A percentile compares a stretch with the other conserved stretches of the same genome.
Conservation (phyloP, 2,888 invertebrate species). For the Tipula lateralis region DNA sequence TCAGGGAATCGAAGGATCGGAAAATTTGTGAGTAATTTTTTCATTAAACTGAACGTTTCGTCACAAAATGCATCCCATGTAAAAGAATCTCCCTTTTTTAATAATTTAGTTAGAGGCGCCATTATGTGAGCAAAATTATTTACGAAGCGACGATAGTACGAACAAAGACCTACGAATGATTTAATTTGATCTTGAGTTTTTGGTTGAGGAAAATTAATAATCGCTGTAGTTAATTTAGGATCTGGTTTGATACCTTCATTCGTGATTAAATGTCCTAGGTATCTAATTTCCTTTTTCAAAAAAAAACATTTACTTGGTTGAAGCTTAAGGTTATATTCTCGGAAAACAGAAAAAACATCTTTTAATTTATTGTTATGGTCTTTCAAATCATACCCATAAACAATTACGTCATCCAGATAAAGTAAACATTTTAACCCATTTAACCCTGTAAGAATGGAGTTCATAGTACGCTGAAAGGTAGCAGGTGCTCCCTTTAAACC, state of each 20-base stretch:
- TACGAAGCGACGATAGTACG: too few species aligned
- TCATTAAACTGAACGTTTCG: not conserved
- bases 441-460: not conserved
- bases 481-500: not conserved
- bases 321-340: slow-evolving; percentile 36
- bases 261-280: slow-evolving; percentile 37
- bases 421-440: not conserved
- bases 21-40: slow-evolving; percentile 32
- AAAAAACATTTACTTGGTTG: slow-evolving; percentile 37
- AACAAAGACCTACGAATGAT: too few species aligned
- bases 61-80: not conserved
- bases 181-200: slow-evolving; percentile 36
- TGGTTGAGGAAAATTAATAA: slow-evolving; percentile 38
- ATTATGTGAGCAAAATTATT: slow-evolving; percentile 25
- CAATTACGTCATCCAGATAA: too few species aligned
- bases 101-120: not conserved
- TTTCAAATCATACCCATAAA: too few species aligned
- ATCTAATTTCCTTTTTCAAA: slow-evolving; percentile 34
- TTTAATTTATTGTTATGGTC: too few species aligned
- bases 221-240: slow-evolving; percentile 37
- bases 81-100: not conserved
- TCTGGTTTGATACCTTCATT: too few species aligned
- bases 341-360: slow-evolving; percentile 31
- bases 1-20: slow-evolving; percentile 42
- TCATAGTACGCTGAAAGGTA: not conserved